Conservation (phyloP, 2,113 vertebrate genomes). For the Pachyramphus minor region DNA sequence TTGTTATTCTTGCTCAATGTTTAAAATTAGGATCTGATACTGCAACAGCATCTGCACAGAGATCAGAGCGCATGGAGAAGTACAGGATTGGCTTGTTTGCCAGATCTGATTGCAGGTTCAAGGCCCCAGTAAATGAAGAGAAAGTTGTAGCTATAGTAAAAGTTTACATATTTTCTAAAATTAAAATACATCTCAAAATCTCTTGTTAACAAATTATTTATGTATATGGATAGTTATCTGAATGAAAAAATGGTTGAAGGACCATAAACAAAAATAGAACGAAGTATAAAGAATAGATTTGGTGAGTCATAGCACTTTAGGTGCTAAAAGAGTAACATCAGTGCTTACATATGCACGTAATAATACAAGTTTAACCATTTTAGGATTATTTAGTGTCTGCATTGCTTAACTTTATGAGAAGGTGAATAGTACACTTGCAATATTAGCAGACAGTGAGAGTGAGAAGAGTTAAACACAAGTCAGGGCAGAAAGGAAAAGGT, state of each 20-base stretch:
- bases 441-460: background rate
- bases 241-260: background rate
- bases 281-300: background rate
- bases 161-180: background rate
- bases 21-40: slow-evolving; percentile 44
- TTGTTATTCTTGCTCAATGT: background rate
- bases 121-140: background rate
- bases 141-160: background rate
- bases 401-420: background rate
- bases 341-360: background rate
- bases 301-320: slow-evolving; percentile 28
- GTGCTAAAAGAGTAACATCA: slow-evolving; percentile 7
- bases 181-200: background rate
- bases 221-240: background rate
- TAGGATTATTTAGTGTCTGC: background rate
- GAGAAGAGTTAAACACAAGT: background rate
- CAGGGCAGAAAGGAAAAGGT: background rate
- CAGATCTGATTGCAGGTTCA: slow-evolving; percentile 22
- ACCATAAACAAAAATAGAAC: background rate
- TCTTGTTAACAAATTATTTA: background rate
- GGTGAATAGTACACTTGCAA: background rate
- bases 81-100: background rate
- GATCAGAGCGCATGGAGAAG: background rate
- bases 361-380: background rate
- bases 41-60: slow-evolving; percentile 17